A percentile compares a stretch with the other conserved stretches of the same genome.
Conservation (phyloP, 2,888 invertebrate species). For the Hirtodrosophila duncani region DNA sequence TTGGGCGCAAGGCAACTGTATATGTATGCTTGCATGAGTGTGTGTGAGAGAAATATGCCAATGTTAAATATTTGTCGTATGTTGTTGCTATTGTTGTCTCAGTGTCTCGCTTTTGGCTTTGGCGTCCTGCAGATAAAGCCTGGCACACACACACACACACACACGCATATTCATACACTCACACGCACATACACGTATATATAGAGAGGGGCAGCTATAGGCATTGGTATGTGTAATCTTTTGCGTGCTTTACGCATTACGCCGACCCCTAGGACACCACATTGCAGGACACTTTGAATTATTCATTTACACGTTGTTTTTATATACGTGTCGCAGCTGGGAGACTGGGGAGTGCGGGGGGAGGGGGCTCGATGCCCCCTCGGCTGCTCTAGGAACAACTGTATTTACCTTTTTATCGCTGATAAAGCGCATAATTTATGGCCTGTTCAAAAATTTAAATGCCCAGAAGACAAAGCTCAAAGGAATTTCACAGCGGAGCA, state of each 20-base stretch:
- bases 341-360: conserved; percentile 1
- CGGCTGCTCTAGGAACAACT: conserved; percentile 73
- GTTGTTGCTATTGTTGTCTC: conserved; percentile 45
- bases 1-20: conserved; percentile 10
- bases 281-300: conserved; percentile 74
- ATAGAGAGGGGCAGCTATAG: conserved; percentile 13
- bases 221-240: conserved; percentile 65
- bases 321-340: conserved; percentile 41
- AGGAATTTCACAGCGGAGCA: conserved; percentile 13
- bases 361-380: conserved; percentile 38
- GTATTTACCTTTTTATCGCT: conserved; percentile 74
- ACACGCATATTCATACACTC: conserved; percentile 9
- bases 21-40: conserved; percentile 15
- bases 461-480: conserved; percentile 66
- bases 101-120: conserved; percentile 44
- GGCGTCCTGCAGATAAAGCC: conserved; percentile 67
- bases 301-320: conserved; percentile 65
- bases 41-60: conserved; percentile 70
- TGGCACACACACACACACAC: conserved; percentile 57
- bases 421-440: conserved; percentile 73
- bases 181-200: conserved; percentile 5
- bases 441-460: conserved; percentile 72
- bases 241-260: conserved; percentile 74
- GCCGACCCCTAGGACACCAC: conserved; percentile 53
- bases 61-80: conserved; percentile 71